A percentile compares a stretch with the other conserved stretches of the same genome.
phyloP scores from a whole-genome alignment of 2,888 invertebrate genomes.

The Drosophila testacea region DNA sequence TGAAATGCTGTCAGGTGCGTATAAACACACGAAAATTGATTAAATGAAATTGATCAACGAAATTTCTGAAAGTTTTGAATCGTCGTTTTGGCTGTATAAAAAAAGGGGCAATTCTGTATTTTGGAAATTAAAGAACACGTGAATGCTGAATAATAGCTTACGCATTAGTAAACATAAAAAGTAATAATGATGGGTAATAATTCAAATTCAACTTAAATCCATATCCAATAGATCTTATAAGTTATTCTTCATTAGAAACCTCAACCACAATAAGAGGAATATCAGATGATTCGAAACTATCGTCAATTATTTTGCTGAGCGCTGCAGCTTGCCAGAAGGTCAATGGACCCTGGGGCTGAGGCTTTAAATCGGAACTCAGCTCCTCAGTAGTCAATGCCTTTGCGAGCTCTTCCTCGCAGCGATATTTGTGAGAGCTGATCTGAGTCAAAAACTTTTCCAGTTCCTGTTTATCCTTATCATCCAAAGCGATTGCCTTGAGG shows the following conservation, averaged over 20 bases:
- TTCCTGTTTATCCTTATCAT: constrained; percentile 22
- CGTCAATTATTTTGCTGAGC: not conserved
- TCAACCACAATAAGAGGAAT: not conserved
- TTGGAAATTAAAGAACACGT: no score
- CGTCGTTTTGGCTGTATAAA: no score
- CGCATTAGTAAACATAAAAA: no score
- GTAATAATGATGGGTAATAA: no score
- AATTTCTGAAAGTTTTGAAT: no score
- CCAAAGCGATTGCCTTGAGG: constrained; percentile 22
- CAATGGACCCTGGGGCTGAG: constrained; percentile 53
- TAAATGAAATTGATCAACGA: no score
- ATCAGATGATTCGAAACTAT: not conserved
- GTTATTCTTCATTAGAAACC: not conserved
- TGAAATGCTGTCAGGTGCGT: no score
- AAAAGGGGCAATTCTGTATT: no score
- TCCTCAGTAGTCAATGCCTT: not conserved
- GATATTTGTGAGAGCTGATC: constrained; percentile 51
- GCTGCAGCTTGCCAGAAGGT: constrained; percentile 43
- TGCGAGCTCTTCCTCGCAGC: constrained; percentile 46
- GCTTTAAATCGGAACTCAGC: constrained; percentile 16
- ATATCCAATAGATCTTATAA: not conserved
- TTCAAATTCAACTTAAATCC: not conserved
- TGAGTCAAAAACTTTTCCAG: constrained; percentile 47
- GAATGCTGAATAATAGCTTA: no score
- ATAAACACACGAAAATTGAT: no score